Evolutionary conservation across 2,888 invertebrate species (phyloP), one percentile per base, ranked within the genome.

Genomic region (Eutolmus rufibarbis): DNA sequence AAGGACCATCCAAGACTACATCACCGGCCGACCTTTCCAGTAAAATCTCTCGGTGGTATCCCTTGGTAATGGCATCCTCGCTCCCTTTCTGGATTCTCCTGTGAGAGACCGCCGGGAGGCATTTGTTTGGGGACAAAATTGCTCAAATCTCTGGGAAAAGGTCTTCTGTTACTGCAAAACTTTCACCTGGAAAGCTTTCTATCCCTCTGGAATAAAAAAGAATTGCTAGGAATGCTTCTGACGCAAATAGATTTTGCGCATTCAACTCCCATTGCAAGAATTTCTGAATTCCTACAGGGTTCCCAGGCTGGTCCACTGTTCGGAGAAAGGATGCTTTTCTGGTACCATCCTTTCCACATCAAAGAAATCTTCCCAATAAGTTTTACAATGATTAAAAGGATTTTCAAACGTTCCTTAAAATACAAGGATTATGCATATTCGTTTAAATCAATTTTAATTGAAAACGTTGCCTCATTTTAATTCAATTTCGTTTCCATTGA

Each of bases 61-160:
- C 84, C 84, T 37, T 84, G 84, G 84, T 74, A 40, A 84, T 84
- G 84, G 74, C 74, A 84, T 84, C 74, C 66, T 40, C 28, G 82
- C 82, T 82, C 37, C 34, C n/a, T 34, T 81, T 81, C 23, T 81
- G 28, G 34, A 40, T 31, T 28, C 46, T 79, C 19, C 23, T 19
- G 28, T 28, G 40, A 79, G 43, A 81, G 56, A 7, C 3, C 12
- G 34, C 51, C 19, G 28, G 46, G 81, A 28, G 51, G 31, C 31
- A 56, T 56, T 28, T 51, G n/a, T 16, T 81, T 81, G 28, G 51
- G 40, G 84, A 56, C 40, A 66, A 66, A 66, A 14, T 57, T 84
- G 84, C 84, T 74, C 84, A 84, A 84, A 84, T 84, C 84, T 84
- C 84, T 84, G 19, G 57, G 8, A 66, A 84, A 40, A 74, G 37